Evolutionary conservation across 2,888 invertebrate species (phyloP), one percentile per base, ranked within the genome.

Genomic region (Volucella zonaria): DNA sequence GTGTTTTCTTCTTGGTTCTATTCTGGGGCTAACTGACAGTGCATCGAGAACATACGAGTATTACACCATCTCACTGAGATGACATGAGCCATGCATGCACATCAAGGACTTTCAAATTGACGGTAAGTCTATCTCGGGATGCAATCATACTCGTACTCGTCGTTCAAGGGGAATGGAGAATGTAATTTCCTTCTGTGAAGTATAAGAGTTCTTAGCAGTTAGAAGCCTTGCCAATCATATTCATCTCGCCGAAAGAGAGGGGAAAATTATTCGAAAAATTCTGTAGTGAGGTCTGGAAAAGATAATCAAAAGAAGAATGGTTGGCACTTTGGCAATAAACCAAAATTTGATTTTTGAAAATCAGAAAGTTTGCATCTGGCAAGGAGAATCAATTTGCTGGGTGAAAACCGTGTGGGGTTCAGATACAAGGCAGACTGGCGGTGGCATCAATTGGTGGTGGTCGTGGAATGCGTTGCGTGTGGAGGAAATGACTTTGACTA

Each of bases 141-240:
- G 31, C 31, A 67, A 51, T 42, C 8, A 42, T 10, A 42, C 10
- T 8, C 12, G 40, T 10, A 52, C 4, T 31, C 31, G 31, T 31
- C 6, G 6, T 31, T 31, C 31, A 31, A 12, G 56, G 40, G 49
- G n/a, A 43, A 15, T 66, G 15, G 38, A 42, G 18, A 49, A 40
- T 31, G 38, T 49, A 45, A 45, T 43, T 52, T 31, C 49, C 40
- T 51, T 10, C 12, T 18, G 47, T 49, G 23, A 10, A 51, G 14
- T n/a, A 23, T 10, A 40, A 15, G 38, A 45, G 18, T 54, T 64
- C 40, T 45, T 54, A n/a, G n/a, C 56, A 58, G 58, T 67, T 59
- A 75, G 31, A 67, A 67, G 75, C 75, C 64, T 56, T 75, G 66
- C 56, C 66, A 75, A 66, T 75, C 49, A 75, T 43, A 62, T 73